Conservation (phyloP, 1,140 invertebrate genomes). For the Piezodorus guildinii region DNA sequence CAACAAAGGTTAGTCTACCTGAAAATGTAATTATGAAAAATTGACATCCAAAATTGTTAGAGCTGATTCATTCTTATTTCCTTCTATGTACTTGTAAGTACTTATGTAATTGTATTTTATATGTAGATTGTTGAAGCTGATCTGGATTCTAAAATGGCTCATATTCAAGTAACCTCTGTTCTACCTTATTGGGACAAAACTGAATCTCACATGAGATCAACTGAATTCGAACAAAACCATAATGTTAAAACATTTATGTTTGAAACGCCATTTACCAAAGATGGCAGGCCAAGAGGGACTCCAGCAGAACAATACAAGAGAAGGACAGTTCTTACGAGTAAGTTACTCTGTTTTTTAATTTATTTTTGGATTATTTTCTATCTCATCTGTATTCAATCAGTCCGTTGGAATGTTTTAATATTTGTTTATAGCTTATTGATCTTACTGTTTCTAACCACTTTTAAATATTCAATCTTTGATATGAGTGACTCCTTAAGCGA, state of each 20-base stretch:
- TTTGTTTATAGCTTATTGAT: too few relatives aligned
- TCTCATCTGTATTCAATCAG: too few relatives aligned
- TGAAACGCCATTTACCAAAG: constrained; percentile 83
- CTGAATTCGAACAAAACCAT: constrained; percentile 77
- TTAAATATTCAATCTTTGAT: too few relatives aligned
- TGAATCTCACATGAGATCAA: constrained; percentile 48
- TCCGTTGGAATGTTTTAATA: too few relatives aligned
- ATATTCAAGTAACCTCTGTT: constrained; percentile 85
- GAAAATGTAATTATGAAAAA: too few relatives aligned
- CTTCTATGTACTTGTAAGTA: neutral
- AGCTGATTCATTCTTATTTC: neutral
- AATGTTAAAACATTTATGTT: constrained; percentile 81
- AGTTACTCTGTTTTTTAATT: constrained; percentile 26
- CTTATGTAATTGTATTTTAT: neutral
- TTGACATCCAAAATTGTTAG: too few relatives aligned
- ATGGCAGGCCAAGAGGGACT: constrained; percentile 59
- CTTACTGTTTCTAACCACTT: too few relatives aligned
- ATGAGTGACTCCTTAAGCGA: too few relatives aligned
- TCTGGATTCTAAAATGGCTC: constrained; percentile 70
- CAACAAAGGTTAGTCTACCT: too few relatives aligned
- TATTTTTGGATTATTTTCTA: too few relatives aligned
- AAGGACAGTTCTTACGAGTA: constrained; percentile 72
- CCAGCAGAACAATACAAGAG: constrained; percentile 81
- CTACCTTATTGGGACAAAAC: constrained; percentile 63
- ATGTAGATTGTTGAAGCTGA: constrained; percentile 61